These are phyloP conservation scores for Trinorchestia longiramus DNA, from an alignment of 1,140 invertebrate genomes.

Conservation along the genomic window DNA sequence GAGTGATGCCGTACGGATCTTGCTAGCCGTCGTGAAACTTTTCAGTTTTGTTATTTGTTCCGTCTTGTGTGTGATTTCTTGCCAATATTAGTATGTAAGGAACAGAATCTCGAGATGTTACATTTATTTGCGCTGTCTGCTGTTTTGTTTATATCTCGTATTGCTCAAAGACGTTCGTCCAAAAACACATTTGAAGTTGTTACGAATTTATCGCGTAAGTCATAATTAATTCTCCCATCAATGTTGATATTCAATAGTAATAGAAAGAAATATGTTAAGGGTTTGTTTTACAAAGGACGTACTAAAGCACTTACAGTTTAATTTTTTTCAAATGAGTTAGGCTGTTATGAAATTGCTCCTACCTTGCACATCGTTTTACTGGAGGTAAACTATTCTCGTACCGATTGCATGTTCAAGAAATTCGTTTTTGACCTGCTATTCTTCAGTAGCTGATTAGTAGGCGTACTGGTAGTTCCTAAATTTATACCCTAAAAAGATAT, in stretches of 20 bases:
- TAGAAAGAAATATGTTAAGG: background rate
- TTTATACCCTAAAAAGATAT: too few species aligned
- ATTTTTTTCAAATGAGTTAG: background rate
- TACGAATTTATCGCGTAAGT: background rate
- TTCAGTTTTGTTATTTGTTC: background rate
- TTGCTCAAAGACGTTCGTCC: background rate
- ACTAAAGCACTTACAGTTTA: background rate
- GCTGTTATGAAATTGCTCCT: too few species aligned
- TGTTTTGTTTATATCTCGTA: background rate
- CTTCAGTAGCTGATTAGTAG: background rate
- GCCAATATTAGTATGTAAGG: background rate
- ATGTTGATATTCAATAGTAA: background rate
- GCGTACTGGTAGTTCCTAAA: background rate
- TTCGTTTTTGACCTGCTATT: background rate
- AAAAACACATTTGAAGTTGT: background rate
- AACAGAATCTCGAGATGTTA: background rate
- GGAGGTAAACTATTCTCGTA: background rate
- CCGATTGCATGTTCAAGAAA: background rate
- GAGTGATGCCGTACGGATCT: background rate
- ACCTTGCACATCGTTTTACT: background rate
- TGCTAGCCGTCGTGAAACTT: background rate
- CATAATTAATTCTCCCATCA: background rate
- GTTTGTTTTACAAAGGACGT: background rate
- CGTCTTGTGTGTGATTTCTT: background rate
- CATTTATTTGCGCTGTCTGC: background rate